phyloP scores from a whole-genome alignment of 2,113 vertebrate species.

The Azemiops feae region DNA sequence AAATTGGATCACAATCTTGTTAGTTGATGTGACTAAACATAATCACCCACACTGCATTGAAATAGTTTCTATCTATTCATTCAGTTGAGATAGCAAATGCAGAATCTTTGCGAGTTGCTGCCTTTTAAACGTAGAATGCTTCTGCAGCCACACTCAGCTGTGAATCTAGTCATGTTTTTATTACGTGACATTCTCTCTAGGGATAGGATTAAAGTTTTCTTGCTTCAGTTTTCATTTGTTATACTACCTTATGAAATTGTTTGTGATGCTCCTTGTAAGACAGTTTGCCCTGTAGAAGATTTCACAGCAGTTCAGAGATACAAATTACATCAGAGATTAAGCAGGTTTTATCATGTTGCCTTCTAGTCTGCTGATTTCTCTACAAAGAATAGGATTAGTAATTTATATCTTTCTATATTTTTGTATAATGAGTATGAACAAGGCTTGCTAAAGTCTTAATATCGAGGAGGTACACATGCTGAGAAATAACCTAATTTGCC shows the following conservation, averaged over 20 bases:
- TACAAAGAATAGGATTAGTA: constrained; percentile 43
- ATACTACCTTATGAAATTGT: not conserved
- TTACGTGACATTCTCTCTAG: not conserved
- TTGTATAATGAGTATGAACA: constrained; percentile 54
- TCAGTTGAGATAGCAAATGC: not conserved
- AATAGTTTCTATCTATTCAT: not conserved
- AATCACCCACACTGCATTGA: not conserved
- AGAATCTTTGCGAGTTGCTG: not conserved
- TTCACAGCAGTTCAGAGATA: not conserved
- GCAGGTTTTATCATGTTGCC: constrained; percentile 4
- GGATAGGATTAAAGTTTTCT: not conserved
- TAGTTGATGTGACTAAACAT: not conserved
- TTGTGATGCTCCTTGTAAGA: not conserved
- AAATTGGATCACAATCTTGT: not conserved
- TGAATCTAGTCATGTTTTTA: not conserved
- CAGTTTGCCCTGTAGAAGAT: not conserved
- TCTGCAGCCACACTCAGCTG: not conserved
- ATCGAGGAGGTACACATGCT: constrained; percentile 44
- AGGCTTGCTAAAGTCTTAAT: constrained; percentile 57
- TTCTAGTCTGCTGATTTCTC: constrained; percentile 42
- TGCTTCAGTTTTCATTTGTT: not conserved
- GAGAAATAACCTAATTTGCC: constrained; percentile 55
- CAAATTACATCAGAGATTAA: not conserved
- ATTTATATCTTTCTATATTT: constrained; percentile 60
- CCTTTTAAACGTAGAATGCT: not conserved